These are phyloP conservation scores for Brachypodius melanocephalos DNA, from an alignment of 2,113 vertebrate genomes.

Conservation along the genomic window DNA sequence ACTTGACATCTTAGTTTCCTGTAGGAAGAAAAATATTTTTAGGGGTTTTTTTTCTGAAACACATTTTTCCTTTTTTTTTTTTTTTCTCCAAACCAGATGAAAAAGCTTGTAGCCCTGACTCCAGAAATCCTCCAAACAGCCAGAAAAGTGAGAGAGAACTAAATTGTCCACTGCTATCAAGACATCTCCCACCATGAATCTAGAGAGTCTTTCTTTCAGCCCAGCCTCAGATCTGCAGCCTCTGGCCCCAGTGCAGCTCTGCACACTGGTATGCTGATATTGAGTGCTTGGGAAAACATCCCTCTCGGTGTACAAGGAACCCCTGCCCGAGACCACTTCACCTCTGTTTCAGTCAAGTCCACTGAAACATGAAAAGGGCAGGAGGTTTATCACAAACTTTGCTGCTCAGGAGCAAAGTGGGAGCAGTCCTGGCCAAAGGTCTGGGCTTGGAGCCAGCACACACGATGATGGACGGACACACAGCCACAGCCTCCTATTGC, in stretches of 20 bases:
- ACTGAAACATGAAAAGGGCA: not conserved
- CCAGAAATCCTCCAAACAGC: not conserved
- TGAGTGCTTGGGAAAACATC: not conserved
- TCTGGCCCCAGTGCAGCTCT: not conserved
- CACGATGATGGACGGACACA: accelerated
- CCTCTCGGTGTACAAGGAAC: not conserved
- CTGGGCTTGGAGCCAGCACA: not conserved
- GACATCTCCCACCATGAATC: not conserved
- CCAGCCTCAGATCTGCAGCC: not conserved
- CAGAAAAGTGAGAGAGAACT: not conserved
- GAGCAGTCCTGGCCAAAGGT: not conserved
- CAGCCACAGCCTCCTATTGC: not conserved
- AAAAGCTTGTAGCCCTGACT: not conserved
- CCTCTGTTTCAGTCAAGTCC: not conserved
- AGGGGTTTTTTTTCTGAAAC: not conserved
- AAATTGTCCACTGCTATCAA: not conserved
- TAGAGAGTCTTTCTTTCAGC: not conserved
- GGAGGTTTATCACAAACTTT: not conserved
- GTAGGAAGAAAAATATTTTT: not conserved
- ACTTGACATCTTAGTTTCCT: not conserved
- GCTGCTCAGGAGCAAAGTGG: not conserved
- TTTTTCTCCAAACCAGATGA: not conserved
- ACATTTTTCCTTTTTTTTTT: not conserved
- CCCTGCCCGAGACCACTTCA: not conserved
- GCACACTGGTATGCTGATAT: not conserved